Evolutionary conservation across 2,888 invertebrate genomes (phyloP).

Genomic region (Clepsis dumicolana): DNA sequence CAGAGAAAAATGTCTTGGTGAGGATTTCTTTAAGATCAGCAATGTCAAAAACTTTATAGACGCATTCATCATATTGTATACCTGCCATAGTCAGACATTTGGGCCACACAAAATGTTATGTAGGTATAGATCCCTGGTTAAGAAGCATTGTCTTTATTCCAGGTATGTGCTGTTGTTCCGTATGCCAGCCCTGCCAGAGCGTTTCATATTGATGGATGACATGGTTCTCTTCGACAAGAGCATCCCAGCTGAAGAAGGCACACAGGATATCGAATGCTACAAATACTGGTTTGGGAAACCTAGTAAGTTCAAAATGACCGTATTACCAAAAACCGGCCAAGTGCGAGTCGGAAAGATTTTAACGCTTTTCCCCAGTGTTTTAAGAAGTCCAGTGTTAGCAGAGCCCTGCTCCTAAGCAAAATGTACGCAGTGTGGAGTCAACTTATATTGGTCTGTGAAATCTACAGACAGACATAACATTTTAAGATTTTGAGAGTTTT

Average conservation of each 20-base stretch:
- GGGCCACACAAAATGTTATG: no score
- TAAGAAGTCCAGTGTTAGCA: no score
- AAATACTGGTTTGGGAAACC: slow-evolving; percentile 86
- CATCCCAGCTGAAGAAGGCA: slow-evolving; percentile 65
- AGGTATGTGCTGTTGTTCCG: slow-evolving; percentile 88
- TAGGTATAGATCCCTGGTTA: neutral
- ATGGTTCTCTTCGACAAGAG: slow-evolving; percentile 64
- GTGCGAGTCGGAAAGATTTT: no score
- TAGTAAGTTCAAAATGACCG: slow-evolving; percentile 65
- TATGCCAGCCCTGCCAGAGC: slow-evolving; percentile 84
- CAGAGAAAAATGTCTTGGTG: slow-evolving; percentile 83
- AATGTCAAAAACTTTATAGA: neutral
- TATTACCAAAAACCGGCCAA: neutral
- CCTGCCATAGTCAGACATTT: no score
- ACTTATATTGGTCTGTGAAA: no score
- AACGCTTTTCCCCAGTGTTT: no score
- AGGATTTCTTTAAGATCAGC: slow-evolving; percentile 44
- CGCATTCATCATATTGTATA: no score
- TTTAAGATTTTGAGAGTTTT: no score
- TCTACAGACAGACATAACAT: no score
- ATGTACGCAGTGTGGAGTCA: no score
- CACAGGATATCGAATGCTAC: slow-evolving; percentile 84
- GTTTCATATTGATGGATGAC: slow-evolving; percentile 75
- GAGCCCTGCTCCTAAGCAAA: no score
- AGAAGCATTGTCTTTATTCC: slow-evolving; percentile 25